These are phyloP conservation scores for Papilio glaucus DNA, from an alignment of 1,140 invertebrate genomes.

Conservation along the genomic window DNA sequence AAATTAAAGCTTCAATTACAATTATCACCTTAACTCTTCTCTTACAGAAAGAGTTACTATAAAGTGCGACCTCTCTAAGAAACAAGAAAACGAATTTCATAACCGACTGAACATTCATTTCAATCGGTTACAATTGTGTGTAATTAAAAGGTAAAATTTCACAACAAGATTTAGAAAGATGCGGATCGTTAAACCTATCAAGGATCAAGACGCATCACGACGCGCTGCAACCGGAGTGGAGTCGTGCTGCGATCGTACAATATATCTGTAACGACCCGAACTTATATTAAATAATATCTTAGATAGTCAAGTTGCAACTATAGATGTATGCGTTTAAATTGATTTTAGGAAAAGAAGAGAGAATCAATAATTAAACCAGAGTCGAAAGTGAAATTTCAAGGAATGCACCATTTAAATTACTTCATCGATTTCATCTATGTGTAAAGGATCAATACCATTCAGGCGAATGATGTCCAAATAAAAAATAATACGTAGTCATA, in stretches of 20 bases:
- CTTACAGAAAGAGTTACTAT: background rate
- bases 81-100: background rate
- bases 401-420: too few relatives aligned
- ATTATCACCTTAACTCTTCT: background rate
- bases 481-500: too few relatives aligned
- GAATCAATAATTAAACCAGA: too few relatives aligned
- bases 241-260: background rate
- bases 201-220: constrained; percentile 20
- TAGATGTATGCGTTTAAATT: constrained; percentile 35
- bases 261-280: background rate
- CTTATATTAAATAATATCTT: background rate
- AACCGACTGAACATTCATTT: background rate
- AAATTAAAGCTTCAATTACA: too few relatives aligned
- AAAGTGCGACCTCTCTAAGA: background rate
- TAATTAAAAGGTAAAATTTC: constrained; percentile 17
- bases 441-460: too few relatives aligned
- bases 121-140: constrained; percentile 4
- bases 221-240: background rate
- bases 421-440: too few relatives aligned
- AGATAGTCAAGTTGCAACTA: background rate
- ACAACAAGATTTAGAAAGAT: constrained; percentile 20
- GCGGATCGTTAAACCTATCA: constrained; percentile 1
- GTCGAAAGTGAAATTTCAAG: too few relatives aligned
- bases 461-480: too few relatives aligned
- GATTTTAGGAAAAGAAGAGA: too few relatives aligned